Base-by-base conservation (phyloP, 2,888 invertebrate genomes). In the Heliconius ismenius region DNA sequence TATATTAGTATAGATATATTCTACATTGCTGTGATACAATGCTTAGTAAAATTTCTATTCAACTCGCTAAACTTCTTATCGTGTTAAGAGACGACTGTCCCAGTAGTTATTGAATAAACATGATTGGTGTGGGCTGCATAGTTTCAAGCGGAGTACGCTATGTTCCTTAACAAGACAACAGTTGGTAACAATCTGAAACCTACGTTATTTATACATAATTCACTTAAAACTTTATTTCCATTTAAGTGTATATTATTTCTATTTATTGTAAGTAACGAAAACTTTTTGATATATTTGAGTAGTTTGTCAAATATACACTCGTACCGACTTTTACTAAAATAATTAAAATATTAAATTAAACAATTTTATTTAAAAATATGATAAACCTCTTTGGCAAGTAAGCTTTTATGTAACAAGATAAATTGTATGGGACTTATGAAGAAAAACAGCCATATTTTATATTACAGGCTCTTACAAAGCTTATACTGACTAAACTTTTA, bases 31-130 rank as follows among this genome's bases (percentile, higher is more conserved):
- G 26, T 11, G 21, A 2, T 49, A 70, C 32, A 39, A 49, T 62
- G 43, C 24, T n/a, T 43, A 18, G 24, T 63, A 43, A 63, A 76
- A 74, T 78, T 62, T 60, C 78, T 75, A 73, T 80, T 73, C 76
- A 80, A 81, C 86, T 84, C 84, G 86, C 85, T 85, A 83, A 88
- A 85, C 87, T 89, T 84, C 84, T 92, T 89, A 91, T 86, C 86
- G 91, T 91, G 91, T 91, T 88, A 85, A 82, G 83, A 89, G 87
- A 85, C 87, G 88, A 88, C 86, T 88, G 88, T 88, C 88, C 86
- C 81, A 83, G 85, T 64, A 86, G 86, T 88, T 90, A 91, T 91
- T 93, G 92, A 93, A 93, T 93, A 92, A 92, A 92, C 91, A 92
- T 91, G 90, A 88, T 87, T 83, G 85, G 87, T 86, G 91, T 90